These are phyloP conservation scores for Siniperca obscura DNA, from an alignment of 2,797 vertebrate species.

Conservation along the genomic window DNA sequence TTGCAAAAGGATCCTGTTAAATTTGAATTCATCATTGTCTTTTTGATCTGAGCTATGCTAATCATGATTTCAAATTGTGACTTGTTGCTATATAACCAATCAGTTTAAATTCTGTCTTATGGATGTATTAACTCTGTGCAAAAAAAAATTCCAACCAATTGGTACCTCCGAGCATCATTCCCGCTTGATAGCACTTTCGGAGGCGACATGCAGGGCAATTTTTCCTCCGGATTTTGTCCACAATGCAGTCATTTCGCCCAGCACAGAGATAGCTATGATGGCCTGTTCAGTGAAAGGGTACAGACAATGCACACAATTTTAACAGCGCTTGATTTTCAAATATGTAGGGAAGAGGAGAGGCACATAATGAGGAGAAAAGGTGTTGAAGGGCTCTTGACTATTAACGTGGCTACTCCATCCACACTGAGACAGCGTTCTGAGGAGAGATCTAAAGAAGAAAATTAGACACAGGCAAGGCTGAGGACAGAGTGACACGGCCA, in stretches of 20 bases:
- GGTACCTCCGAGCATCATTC: slow-evolving; percentile 98
- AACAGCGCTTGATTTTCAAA: slow-evolving; percentile 46
- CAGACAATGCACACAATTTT: slow-evolving; percentile 43
- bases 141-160: slow-evolving; percentile 29
- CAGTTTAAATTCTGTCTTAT: neutral
- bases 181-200: slow-evolving; percentile 96
- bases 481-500: slow-evolving; percentile 84
- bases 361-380: slow-evolving; percentile 36
- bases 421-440: slow-evolving; percentile 26
- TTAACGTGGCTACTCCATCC: slow-evolving; percentile 42
- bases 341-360: neutral
- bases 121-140: neutral
- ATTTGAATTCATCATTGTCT: neutral
- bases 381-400: slow-evolving; percentile 39
- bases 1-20: neutral
- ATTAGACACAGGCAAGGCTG: slow-evolving; percentile 79
- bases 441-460: slow-evolving; percentile 57
- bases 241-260: slow-evolving; percentile 98
- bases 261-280: slow-evolving; percentile 98
- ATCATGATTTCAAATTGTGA: slow-evolving; percentile 12
- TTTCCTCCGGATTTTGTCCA: slow-evolving; percentile 98
- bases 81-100: slow-evolving; percentile 3
- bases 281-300: slow-evolving; percentile 82
- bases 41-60: slow-evolving; percentile 22
- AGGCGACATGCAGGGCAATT: slow-evolving; percentile 98